Evolutionary conservation across 1,140 invertebrate species (phyloP), one percentile per base, ranked within the genome.

Genomic region (Bombus waltoni): DNA sequence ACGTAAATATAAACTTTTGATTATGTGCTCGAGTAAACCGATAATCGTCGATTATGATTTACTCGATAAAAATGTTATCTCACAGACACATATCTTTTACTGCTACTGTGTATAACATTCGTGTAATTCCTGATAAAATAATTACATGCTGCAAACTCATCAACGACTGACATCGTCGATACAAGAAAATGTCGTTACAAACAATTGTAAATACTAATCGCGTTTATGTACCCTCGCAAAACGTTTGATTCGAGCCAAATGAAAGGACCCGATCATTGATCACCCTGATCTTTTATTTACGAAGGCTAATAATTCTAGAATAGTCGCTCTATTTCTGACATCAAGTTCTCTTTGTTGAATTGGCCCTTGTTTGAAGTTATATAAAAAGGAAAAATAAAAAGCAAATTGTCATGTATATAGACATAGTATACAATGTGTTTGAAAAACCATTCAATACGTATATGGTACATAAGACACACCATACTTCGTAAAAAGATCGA

Each of bases 151-250:
- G 38, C 11, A 42, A 25, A 81, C 8, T 9, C 10, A 57, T 28
- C 22, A 15, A 65, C 40, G 28, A 0, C 62, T 38, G 13, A 42
- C 1, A 66, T 66, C 1, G 2, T 32, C 5, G 28, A 59, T 70
- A 47, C n/a, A 78, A 53, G n/a, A 9, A 6, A 70, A n/a, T 42
- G 28, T 62, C n/a, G 53, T 72, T 47, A 35, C 66, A 18, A 62
- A n/a, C 66, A 84, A 79, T 79, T 79, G 40, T 25, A 59, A 71
- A 62, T n/a, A 40, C 71, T 71, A 72, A 72, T 62, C 53, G 13
- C 25, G 38, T 71, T 84, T 47, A 66, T 2, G 2, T 72, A 32
- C 22, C 15, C 15, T 25, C 4, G 11, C 15, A 10, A 22, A n/a
- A 53, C 3, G 47, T 72, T 71, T 32, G 40, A 72, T 38, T 70